These are phyloP conservation scores for Telmatherina bonti DNA, from an alignment of 2,797 vertebrate species.

Conservation along the genomic window DNA sequence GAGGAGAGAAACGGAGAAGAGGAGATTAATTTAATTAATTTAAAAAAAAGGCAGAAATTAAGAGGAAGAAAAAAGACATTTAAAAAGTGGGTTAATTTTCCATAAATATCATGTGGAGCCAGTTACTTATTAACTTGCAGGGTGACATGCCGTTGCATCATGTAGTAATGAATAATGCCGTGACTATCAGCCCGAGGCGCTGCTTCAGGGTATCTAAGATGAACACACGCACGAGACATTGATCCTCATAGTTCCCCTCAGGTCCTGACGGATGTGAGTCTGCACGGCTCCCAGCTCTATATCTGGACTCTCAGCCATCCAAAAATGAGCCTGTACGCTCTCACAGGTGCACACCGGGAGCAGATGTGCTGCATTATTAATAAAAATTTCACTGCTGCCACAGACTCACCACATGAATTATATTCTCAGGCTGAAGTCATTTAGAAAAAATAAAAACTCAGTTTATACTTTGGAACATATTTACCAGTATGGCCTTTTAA, in stretches of 20 bases:
- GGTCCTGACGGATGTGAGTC: conserved; percentile 8
- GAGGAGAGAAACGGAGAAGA: no score
- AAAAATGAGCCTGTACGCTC: conserved; percentile 10
- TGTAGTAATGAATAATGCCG: conserved; percentile 28
- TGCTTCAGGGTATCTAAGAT: conserved; percentile 35
- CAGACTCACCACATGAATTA: background rate
- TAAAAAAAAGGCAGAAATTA: background rate
- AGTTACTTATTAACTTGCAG: conserved; percentile 27
- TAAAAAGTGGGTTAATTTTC: conserved; percentile 38
- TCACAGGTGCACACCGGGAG: conserved; percentile 1
- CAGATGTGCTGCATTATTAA: conserved; percentile 13
- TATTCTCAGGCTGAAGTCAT: background rate
- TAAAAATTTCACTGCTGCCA: conserved; percentile 23
- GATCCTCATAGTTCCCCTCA: conserved; percentile 35
- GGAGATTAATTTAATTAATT: no score
- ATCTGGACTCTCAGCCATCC: background rate
- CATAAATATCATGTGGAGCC: conserved; percentile 9
- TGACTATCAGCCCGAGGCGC: conserved; percentile 45
- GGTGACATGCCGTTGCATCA: conserved; percentile 64
- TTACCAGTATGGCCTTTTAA: background rate
- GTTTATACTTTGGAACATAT: background rate
- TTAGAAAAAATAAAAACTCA: background rate
- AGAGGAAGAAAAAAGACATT: conserved; percentile 22
- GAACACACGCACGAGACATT: conserved; percentile 30
- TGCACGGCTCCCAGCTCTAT: background rate